Percentiles rank a stretch among this genome's conserved stretches.
phyloP scores from a whole-genome alignment of 2,888 invertebrate species.

The Ectobius pallidus region DNA sequence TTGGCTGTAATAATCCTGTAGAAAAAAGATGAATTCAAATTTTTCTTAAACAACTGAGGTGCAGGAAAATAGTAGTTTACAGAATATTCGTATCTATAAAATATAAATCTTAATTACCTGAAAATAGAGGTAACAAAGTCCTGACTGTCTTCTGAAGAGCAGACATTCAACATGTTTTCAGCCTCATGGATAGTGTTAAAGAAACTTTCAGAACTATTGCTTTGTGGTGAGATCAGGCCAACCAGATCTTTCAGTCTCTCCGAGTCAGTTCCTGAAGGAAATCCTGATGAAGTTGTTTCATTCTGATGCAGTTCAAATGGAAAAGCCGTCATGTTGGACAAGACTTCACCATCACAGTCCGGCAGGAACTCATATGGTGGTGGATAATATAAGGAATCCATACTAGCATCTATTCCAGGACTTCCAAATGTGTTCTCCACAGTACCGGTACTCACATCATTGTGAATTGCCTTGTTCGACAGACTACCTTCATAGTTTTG shows the following conservation, averaged over 20 bases:
- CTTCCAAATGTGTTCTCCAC: background rate
- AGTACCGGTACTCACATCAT: background rate
- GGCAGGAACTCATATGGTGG: slow-evolving; percentile 1
- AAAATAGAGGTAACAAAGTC: slow-evolving; percentile 8
- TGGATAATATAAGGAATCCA: slow-evolving; percentile 12
- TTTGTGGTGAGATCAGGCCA: background rate
- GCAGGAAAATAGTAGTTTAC: no score
- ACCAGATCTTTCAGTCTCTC: background rate
- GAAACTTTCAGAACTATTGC: background rate
- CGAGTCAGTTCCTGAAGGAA: background rate
- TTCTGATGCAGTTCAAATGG: background rate
- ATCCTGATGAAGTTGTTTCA: background rate
- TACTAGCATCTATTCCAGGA: background rate
- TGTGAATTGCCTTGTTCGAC: background rate
- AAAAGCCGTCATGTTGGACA: background rate
- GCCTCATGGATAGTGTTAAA: background rate
- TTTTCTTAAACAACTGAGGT: no score
- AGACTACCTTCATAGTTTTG: background rate
- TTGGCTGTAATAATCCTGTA: no score
- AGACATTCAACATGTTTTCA: background rate
- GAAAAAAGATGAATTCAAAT: no score
- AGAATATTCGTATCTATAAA: no score
- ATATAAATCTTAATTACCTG: no score
- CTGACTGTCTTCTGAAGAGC: background rate
- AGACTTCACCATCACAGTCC: background rate